phyloP scores from a whole-genome alignment of 1,140 invertebrate genomes.

The Drosophila arizonae region DNA sequence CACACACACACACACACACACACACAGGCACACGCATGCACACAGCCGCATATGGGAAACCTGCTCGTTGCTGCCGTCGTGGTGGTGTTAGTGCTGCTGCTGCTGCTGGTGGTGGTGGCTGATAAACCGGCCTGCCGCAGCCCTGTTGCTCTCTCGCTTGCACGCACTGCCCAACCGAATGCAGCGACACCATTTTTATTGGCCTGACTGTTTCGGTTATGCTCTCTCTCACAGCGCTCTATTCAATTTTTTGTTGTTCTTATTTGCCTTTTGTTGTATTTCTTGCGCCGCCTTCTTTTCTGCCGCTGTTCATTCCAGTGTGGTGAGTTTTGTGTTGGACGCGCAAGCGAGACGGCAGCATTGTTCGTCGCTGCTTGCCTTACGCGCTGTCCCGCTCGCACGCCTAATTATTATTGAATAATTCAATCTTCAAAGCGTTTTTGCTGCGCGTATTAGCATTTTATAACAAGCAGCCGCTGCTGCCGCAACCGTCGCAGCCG shows the following conservation, averaged over 20 bases:
- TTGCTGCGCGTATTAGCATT: slow-evolving; percentile 81
- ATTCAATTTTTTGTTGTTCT: slow-evolving; percentile 32
- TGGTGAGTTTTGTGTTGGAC: slow-evolving; percentile 62
- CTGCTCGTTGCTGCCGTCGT: neutral
- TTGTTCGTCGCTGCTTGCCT: neutral
- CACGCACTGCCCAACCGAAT: slow-evolving; percentile 1
- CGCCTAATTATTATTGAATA: slow-evolving; percentile 82
- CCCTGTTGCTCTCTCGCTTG: slow-evolving; percentile 41
- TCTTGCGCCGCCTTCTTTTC: slow-evolving; percentile 75
- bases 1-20: slow-evolving; percentile 16
- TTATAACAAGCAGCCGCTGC: slow-evolving; percentile 74
- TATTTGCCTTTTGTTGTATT: slow-evolving; percentile 47
- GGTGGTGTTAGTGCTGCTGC: slow-evolving; percentile 44
- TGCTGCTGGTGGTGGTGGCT: slow-evolving; percentile 51
- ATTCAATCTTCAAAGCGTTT: slow-evolving; percentile 79
- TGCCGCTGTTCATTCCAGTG: slow-evolving; percentile 62
- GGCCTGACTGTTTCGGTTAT: slow-evolving; percentile 46
- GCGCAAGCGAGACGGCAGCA: slow-evolving; percentile 27
- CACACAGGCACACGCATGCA: slow-evolving; percentile 10
- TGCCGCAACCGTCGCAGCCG: slow-evolving; percentile 40
- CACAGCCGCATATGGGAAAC: slow-evolving; percentile 1
- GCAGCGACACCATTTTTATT: slow-evolving; percentile 77
- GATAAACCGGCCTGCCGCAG: slow-evolving; percentile 51
- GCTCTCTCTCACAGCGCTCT: slow-evolving; percentile 31
- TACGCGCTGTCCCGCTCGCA: slow-evolving; percentile 46